These are phyloP conservation scores for Perithous albicinctus DNA, from an alignment of 2,888 invertebrate genomes.

Conservation along the genomic window DNA sequence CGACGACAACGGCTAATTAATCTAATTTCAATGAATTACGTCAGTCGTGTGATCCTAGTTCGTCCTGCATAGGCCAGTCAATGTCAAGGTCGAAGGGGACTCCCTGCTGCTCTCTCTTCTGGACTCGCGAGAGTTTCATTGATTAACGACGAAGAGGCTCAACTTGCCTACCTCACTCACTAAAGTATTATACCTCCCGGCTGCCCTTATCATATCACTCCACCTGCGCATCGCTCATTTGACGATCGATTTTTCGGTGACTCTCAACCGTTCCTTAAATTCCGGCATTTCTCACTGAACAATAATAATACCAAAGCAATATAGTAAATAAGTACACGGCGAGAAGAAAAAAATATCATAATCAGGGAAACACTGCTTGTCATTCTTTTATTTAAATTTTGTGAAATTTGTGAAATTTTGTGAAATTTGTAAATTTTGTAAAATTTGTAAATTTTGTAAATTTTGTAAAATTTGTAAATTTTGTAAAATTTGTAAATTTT, in stretches of 20 bases:
- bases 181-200: slow-evolving; percentile 7
- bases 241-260: neutral
- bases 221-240: neutral
- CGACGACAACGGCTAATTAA: slow-evolving; percentile 63
- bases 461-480: too few species aligned
- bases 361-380: too few species aligned
- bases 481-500: too few species aligned
- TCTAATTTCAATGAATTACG: slow-evolving; percentile 64
- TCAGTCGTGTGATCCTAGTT: slow-evolving; percentile 41
- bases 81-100: slow-evolving; percentile 77
- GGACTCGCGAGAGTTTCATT: slow-evolving; percentile 53
- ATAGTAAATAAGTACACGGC: too few species aligned
- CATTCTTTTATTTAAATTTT: too few species aligned
- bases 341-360: too few species aligned
- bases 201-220: slow-evolving; percentile 51
- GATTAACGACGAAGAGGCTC: slow-evolving; percentile 55
- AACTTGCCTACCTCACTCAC: slow-evolving; percentile 23
- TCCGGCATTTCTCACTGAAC: neutral
- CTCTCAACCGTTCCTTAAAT: neutral
- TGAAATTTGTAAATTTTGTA: too few species aligned
- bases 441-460: too few species aligned
- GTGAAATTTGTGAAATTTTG: too few species aligned
- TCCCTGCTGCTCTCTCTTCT: slow-evolving; percentile 60
- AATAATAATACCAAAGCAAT: neutral
- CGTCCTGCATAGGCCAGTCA: slow-evolving; percentile 68